Base-by-base conservation (phyloP, 2,888 invertebrate species). In the Drosophila fungiperda region DNA sequence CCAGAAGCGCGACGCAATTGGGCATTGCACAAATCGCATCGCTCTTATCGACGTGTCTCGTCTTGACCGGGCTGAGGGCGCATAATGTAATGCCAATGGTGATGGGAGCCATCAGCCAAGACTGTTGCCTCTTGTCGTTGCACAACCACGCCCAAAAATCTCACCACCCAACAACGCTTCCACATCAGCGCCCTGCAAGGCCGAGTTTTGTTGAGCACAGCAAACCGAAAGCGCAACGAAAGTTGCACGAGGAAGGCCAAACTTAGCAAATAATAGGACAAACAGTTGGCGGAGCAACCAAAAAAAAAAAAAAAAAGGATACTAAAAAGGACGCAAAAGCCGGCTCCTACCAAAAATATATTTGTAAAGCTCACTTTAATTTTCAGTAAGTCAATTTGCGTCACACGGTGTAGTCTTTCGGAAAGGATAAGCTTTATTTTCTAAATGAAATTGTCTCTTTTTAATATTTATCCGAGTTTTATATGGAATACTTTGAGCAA, bases 261-360 rank as follows among this genome's bases (percentile, higher is more conserved):
- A 68, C 86, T 67, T 72, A 71, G 68, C 76, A 83, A 86, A 83
- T 86, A 80, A 78, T 73, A 74, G 53, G 57, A 42, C 65, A 61
- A 52, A 52, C 62, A 62, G 50, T 54, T 42, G 57, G 45, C 59
- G 29, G 11, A 35, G 35, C 23, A 26, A n/a, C 5, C 7, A 15
- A 42, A 49, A 12, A 36, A 36, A 60, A 42, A 9, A 9, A 9
- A 4, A 20, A 12, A 1, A 15, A 23, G 7, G 2, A 15, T 5
- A 1, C 11, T 3, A 36, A 38, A 55, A 38, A 38, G 2, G n/a
- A 65, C 55, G 15, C 23, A 26, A n/a, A n/a, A 48, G 64, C 29
- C 20, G 32, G 15, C 33, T 33, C 52, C 36, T 1, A 23, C 20
- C 6, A 35, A 17, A 53, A 17, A 23, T 12, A 7, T n/a, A 17